Evolutionary conservation across 1,140 invertebrate genomes (phyloP).

Genomic region (Orius laevigatus): DNA sequence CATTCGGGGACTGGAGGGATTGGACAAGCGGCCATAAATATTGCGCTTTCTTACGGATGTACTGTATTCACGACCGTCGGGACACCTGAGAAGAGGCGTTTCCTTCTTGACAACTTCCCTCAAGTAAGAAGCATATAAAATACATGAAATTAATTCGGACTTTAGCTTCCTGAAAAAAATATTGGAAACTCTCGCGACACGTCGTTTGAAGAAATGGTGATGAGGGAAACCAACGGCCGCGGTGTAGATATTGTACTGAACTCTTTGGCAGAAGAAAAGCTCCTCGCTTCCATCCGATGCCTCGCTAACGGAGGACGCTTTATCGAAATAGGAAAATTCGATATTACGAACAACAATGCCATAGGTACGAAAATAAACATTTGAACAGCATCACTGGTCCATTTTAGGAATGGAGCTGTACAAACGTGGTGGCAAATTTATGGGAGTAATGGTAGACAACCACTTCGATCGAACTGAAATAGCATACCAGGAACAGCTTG

Average conservation of each 20-base stretch:
- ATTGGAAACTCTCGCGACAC: constrained; percentile 56
- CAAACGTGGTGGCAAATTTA: constrained; percentile 67
- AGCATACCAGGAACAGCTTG: constrained; percentile 23
- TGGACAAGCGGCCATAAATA: constrained; percentile 59
- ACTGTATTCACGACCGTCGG: constrained; percentile 54
- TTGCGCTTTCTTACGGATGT: constrained; percentile 45
- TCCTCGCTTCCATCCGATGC: constrained; percentile 41
- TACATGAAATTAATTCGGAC: not conserved
- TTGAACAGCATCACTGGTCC: too few species aligned
- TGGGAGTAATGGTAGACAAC: constrained; percentile 66
- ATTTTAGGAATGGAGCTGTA: constrained; percentile 43
- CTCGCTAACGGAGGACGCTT: constrained; percentile 46
- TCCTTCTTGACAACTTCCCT: constrained; percentile 46
- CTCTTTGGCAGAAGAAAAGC: constrained; percentile 59
- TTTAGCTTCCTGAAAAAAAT: constrained; percentile 39
- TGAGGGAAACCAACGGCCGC: constrained; percentile 36
- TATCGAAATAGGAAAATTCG: constrained; percentile 56
- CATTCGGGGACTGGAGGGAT: constrained; percentile 63
- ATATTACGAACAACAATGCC: constrained; percentile 44
- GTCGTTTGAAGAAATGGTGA: constrained; percentile 52
- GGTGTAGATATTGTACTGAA: constrained; percentile 67
- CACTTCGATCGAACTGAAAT: too few species aligned
- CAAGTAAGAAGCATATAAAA: constrained; percentile 19
- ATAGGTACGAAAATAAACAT: constrained; percentile 30
- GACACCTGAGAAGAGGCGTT: constrained; percentile 48